Conservation (phyloP, 2,113 vertebrate genomes). For the Chrysemys picta region DNA sequence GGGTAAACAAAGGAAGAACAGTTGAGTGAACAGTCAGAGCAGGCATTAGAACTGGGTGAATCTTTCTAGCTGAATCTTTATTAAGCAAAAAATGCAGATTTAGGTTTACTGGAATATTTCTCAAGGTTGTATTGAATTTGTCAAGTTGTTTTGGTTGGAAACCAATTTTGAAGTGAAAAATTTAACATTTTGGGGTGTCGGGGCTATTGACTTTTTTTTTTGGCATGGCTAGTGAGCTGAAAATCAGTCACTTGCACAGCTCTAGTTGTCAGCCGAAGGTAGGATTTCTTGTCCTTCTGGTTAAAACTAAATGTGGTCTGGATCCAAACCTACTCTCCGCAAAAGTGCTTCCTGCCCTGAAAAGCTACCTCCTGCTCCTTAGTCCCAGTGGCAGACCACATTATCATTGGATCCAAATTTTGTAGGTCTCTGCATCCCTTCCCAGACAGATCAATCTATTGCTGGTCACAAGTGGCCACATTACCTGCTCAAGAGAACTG, state of each 20-base stretch:
- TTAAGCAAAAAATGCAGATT: no score
- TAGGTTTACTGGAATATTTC: no score
- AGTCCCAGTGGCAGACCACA: neutral
- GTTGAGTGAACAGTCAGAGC: neutral
- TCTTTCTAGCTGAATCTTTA: no score
- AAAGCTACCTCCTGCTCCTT: neutral
- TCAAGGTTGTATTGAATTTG: no score
- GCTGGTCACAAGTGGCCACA: neutral
- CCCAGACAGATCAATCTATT: neutral
- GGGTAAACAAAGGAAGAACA: neutral
- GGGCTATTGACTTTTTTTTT: no score
- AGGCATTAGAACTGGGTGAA: no score
- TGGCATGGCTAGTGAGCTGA: no score
- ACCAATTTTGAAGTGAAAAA: no score
- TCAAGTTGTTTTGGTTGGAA: no score
- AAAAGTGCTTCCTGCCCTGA: neutral
- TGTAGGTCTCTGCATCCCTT: neutral
- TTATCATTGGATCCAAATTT: neutral
- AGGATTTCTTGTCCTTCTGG: neutral
- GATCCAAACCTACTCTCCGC: neutral
- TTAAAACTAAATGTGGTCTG: neutral
- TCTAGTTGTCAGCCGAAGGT: neutral
- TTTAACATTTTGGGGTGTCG: no score
- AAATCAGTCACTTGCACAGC: no score
- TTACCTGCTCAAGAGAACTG: neutral